Evolutionary conservation across 2,797 vertebrate species (phyloP), one percentile per base, ranked within the genome.

Genomic region (Oreortyx pictus): DNA sequence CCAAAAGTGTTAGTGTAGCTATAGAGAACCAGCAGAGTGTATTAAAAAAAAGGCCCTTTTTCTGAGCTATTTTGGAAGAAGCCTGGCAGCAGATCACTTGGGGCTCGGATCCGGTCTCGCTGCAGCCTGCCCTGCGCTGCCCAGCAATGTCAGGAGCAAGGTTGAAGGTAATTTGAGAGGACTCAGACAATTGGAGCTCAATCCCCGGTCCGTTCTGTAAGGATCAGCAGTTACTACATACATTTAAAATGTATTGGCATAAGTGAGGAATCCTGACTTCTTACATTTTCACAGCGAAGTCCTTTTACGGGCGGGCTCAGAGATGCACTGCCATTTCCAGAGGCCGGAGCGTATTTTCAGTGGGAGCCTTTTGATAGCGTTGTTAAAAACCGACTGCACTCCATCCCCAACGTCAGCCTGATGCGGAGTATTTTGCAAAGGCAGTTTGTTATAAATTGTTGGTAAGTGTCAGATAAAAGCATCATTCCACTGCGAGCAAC

Each of bases 111-210:
- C 6, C 4, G 18, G 4, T 7, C 50, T 5, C 0, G 3, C 82
- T 3, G 17, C 3, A 25, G 7, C 2, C 13, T 12, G 16, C 77
- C 47, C 2, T 5, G 59, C 8, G 2, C 60, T 39, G 74, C 41
- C 24, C 5, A 59, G 95, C 87, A 91, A 31, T 76, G 92, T 82
- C 95, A 92, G 85, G 1, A 29, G 27, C 72, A 88, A 91, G 92
- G 93, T 2, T 92, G 95, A 15, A 79, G 88, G 92, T 54, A 96
- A 95, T 27, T 81, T 41, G 87, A 91, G 93, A 88, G 85, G 72
- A 14, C 72, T 71, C 89, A 25, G 77, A 20, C 60, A 54, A 16
- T 20, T 86, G 17, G 78, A 1, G 72, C 93, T 86, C 81, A 9
- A 9, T 25, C 65, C 92, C 89, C 67, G 23, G 62, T 11, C 91